Percentiles rank a stretch among this genome's conserved stretches.
Evolutionary conservation across 2,797 vertebrate genomes (phyloP).

Genomic region (Myiotriccus ornatus): DNA sequence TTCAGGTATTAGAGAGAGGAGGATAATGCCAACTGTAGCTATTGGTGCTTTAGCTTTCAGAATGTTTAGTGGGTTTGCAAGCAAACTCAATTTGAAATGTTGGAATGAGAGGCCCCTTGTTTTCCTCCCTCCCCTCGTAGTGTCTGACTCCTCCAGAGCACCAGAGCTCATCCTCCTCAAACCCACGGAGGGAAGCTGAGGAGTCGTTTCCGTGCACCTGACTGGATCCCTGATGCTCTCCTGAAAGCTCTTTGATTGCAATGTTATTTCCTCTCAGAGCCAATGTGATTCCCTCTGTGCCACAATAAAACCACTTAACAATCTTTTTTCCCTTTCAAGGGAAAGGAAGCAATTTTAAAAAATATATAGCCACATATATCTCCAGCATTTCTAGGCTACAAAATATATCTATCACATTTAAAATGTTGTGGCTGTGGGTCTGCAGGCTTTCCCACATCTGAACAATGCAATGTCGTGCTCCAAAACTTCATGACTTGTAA

Average conservation of each 20-base stretch:
- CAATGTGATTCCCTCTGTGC: neutral
- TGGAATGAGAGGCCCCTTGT: neutral
- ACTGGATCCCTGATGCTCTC: neutral
- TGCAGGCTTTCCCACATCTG: neutral
- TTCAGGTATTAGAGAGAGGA: neutral
- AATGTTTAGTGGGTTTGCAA: neutral
- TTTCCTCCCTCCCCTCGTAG: neutral
- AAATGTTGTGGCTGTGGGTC: neutral
- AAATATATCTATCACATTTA: neutral
- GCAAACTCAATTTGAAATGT: neutral
- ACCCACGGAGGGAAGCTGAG: rapidly evolving
- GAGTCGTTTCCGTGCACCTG: neutral
- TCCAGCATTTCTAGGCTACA: neutral
- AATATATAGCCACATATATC: neutral
- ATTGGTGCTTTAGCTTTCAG: neutral
- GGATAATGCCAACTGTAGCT: neutral
- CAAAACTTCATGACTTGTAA: neutral
- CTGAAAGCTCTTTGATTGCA: constrained; percentile 4
- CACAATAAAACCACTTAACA: constrained; percentile 17
- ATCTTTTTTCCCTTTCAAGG: constrained; percentile 36
- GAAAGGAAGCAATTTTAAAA: neutral
- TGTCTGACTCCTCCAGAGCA: neutral
- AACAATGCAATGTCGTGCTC: neutral
- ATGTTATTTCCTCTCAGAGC: constrained; percentile 17
- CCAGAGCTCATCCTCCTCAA: neutral